Evolutionary conservation across 2,888 invertebrate genomes (phyloP).

Genomic region (Piscicola geometra): DNA sequence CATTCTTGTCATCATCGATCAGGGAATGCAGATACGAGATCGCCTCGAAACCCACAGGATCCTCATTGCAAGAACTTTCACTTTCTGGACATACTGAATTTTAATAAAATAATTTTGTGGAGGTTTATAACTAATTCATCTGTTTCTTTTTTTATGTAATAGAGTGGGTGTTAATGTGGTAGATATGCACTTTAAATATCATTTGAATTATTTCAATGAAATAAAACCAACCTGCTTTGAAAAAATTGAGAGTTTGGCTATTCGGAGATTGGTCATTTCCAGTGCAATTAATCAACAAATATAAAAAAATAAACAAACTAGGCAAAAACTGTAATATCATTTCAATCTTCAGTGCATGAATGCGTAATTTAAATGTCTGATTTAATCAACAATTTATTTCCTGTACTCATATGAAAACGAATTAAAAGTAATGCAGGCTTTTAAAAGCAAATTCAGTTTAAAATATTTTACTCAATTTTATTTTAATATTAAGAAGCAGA

Average conservation of each 20-base stretch:
- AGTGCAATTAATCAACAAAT: not conserved
- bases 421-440: not conserved
- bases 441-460: slow-evolving; percentile 5
- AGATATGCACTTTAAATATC: no score
- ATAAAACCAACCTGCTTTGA: not conserved
- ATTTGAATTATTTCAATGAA: no score
- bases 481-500: no score
- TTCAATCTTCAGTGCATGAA: not conserved
- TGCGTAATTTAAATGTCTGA: no score
- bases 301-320: not conserved
- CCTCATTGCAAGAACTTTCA: slow-evolving; percentile 41
- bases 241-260: not conserved
- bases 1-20: slow-evolving; percentile 95
- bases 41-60: slow-evolving; percentile 68
- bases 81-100: slow-evolving; percentile 38
- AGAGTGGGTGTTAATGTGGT: no score
- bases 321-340: not conserved
- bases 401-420: not conserved
- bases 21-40: slow-evolving; percentile 85
- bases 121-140: not conserved
- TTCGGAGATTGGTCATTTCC: not conserved
- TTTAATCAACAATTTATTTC: not conserved
- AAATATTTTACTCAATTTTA: no score
- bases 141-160: no score
- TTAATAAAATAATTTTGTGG: not conserved